These are phyloP conservation scores for Chionodraco myersi DNA, from an alignment of 2,113 vertebrate species.

Conservation along the genomic window DNA sequence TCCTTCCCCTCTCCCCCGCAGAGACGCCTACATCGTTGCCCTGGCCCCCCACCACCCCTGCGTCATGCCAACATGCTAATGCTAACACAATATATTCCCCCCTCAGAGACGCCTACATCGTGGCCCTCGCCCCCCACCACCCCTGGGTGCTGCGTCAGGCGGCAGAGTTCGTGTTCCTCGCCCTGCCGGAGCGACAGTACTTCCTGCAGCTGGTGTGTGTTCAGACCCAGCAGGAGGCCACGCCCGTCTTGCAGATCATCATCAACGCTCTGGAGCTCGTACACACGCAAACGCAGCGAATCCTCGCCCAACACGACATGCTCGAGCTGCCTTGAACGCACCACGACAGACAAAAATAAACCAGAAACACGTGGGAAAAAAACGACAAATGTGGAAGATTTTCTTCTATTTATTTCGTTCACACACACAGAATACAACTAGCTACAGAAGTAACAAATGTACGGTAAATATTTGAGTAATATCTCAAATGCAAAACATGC, in stretches of 20 bases:
- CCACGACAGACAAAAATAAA: background rate
- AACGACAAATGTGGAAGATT: no score
- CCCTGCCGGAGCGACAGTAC: constrained; percentile 80
- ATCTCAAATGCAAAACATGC: background rate
- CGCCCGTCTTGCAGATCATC: constrained; percentile 68
- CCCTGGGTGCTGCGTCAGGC: constrained; percentile 86
- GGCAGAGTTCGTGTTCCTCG: constrained; percentile 82
- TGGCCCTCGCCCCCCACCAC: constrained; percentile 85
- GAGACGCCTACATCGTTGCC: constrained; percentile 10
- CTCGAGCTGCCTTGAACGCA: constrained; percentile 70
- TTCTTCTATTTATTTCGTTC: background rate
- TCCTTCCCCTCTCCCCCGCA: no score
- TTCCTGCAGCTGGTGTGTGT: constrained; percentile 84
- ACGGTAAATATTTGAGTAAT: background rate
- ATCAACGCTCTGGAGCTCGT: constrained; percentile 61
- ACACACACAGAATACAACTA: background rate
- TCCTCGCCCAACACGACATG: constrained; percentile 59
- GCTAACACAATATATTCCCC: background rate
- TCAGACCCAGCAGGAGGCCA: constrained; percentile 55
- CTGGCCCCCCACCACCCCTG: constrained; percentile 83
- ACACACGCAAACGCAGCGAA: constrained; percentile 56
- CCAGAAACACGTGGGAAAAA: no score
- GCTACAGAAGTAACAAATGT: background rate
- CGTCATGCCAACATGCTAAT: background rate
- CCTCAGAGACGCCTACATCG: constrained; percentile 82